Percentiles rank a stretch among this genome's conserved stretches.
These are phyloP conservation scores for Chelonus insularis DNA, from an alignment of 1,140 invertebrate species.

Conservation along the genomic window DNA sequence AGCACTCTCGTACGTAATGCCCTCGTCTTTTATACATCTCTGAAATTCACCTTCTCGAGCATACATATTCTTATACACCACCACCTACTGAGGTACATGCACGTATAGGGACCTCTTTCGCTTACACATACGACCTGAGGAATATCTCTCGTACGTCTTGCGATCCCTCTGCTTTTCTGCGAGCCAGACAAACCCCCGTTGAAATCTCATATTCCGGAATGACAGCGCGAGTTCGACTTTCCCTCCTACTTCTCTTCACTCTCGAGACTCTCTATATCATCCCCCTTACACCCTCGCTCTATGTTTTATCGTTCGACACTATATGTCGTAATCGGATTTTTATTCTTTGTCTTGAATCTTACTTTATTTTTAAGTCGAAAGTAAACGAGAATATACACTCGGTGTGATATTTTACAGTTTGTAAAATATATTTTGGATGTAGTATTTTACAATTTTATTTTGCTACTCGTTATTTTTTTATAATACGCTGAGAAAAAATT, in stretches of 20 bases:
- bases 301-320: slow-evolving; percentile 11
- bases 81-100: background rate
- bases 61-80: slow-evolving; percentile 29
- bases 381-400: too few relatives aligned
- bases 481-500: too few relatives aligned
- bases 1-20: slow-evolving; percentile 22
- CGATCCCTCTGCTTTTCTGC: slow-evolving; percentile 19
- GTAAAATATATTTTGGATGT: too few relatives aligned
- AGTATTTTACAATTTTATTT: too few relatives aligned
- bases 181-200: slow-evolving; percentile 16
- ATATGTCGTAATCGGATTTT: slow-evolving; percentile 16
- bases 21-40: slow-evolving; percentile 35
- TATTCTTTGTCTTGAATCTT: slow-evolving; percentile 11
- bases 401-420: too few relatives aligned
- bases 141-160: background rate
- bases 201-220: slow-evolving; percentile 57
- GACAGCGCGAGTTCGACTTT: slow-evolving; percentile 50
- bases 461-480: too few relatives aligned
- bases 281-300: background rate
- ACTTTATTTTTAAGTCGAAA: background rate
- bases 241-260: slow-evolving; percentile 27
- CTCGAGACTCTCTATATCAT: slow-evolving; percentile 17
- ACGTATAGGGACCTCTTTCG: too few relatives aligned
- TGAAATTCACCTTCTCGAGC: slow-evolving; percentile 36
- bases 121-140: too few relatives aligned